These are phyloP conservation scores for Chamaetylas fuelleborni DNA, from an alignment of 2,113 vertebrate genomes.

Conservation along the genomic window DNA sequence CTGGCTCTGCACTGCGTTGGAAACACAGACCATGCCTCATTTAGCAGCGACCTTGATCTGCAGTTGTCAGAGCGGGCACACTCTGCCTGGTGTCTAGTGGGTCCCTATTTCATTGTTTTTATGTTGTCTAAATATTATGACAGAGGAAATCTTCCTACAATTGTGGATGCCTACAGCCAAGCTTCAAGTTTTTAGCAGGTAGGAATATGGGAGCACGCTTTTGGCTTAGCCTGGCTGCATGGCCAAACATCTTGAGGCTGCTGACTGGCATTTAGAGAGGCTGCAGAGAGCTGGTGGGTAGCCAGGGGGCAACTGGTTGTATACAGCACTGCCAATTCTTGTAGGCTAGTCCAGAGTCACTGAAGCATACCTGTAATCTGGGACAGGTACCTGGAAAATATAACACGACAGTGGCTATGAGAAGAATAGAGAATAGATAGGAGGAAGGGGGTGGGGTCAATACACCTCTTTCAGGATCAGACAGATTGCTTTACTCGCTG, in stretches of 20 bases:
- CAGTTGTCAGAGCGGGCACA: not conserved
- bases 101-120: not conserved
- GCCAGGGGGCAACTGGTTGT: not conserved
- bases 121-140: not conserved
- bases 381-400: not conserved
- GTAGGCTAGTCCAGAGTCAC: not conserved
- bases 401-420: not conserved
- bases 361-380: not conserved
- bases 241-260: not conserved
- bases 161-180: not conserved
- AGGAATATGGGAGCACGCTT: not conserved
- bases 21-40: not conserved
- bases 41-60: not conserved
- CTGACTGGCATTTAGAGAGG: not conserved
- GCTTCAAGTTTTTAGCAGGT: not conserved
- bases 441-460: not conserved
- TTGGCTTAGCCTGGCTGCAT: not conserved
- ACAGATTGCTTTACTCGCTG: not conserved
- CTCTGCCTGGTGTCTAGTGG: not conserved
- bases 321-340: not conserved
- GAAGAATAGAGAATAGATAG: not conserved
- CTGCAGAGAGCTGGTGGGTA: not conserved
- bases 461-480: not conserved
- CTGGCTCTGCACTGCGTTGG: accelerated
- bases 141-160: not conserved